phyloP scores from a whole-genome alignment of 2,888 invertebrate species.

The Macaria liturata region DNA sequence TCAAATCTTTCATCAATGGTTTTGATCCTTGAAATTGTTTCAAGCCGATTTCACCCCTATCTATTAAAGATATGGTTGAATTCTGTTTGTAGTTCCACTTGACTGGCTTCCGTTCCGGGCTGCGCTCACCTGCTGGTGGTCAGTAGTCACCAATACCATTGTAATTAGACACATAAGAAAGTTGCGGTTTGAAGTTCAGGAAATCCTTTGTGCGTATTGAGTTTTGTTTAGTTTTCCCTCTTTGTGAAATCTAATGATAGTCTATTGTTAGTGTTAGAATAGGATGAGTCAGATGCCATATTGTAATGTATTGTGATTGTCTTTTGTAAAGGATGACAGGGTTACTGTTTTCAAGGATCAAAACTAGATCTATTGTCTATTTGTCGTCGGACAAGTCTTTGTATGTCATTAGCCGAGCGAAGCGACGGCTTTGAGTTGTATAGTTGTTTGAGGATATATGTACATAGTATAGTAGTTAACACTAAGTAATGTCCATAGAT shows the following conservation, averaged over 20 bases:
- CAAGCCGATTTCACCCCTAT: conserved; percentile 25
- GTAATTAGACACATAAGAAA: conserved; percentile 66
- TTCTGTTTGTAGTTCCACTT: conserved; percentile 48
- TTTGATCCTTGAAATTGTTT: conserved; percentile 51
- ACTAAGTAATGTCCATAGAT: too few species aligned
- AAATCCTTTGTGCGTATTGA: conserved; percentile 53
- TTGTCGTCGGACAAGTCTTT: background rate
- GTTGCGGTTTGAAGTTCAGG: conserved; percentile 60
- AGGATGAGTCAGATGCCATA: conserved; percentile 17
- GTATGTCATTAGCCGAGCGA: too few species aligned
- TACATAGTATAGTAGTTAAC: too few species aligned
- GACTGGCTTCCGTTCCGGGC: conserved; percentile 70
- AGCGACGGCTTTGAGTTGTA: too few species aligned
- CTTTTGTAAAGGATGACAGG: conserved; percentile 3
- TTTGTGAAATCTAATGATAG: conserved; percentile 30
- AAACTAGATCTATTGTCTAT: background rate
- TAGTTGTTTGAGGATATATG: too few species aligned
- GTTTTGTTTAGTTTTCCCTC: conserved; percentile 29
- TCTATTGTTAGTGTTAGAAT: conserved; percentile 22
- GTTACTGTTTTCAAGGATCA: conserved; percentile 1
- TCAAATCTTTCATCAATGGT: conserved; percentile 47
- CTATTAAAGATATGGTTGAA: conserved; percentile 22
- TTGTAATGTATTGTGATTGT: conserved; percentile 2
- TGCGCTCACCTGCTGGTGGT: conserved; percentile 73
- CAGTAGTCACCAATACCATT: conserved; percentile 77